Evolutionary conservation across 2,797 vertebrate species (phyloP).

Genomic region (Acipenser ruthenus): DNA sequence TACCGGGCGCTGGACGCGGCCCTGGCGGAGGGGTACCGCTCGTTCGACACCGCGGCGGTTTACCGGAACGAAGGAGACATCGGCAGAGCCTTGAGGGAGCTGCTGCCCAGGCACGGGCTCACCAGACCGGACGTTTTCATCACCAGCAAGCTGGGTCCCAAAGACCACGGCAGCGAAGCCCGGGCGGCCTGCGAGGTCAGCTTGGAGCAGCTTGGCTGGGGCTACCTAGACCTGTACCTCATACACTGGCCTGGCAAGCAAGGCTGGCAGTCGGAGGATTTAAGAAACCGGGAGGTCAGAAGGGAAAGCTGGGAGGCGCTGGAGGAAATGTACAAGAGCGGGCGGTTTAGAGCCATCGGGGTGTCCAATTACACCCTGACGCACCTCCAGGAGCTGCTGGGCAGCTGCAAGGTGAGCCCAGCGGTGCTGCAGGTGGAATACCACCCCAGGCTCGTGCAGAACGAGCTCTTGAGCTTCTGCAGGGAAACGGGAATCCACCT

Average conservation of each 20-base stretch:
- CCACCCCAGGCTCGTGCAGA: conserved; percentile 61
- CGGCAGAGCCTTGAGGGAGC: conserved; percentile 50
- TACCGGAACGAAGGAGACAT: conserved; percentile 64
- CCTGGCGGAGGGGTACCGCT: conserved; percentile 57
- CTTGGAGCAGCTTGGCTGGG: conserved; percentile 53
- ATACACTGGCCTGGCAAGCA: conserved; percentile 76
- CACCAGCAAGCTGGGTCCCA: conserved; percentile 64
- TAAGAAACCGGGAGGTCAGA: conserved; percentile 52
- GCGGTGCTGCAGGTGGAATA: conserved; percentile 70
- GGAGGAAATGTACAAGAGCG: conserved; percentile 56
- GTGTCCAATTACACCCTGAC: conserved; percentile 69
- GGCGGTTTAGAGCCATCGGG: conserved; percentile 62
- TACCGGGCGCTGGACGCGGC: conserved; percentile 54
- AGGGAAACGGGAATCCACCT: conserved; percentile 56
- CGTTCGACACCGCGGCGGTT: conserved; percentile 71
- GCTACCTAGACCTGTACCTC: conserved; percentile 73
- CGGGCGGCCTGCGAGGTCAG: conserved; percentile 53
- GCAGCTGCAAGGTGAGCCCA: conserved; percentile 51
- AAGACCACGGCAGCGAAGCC: conserved; percentile 56
- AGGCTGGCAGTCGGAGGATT: conserved; percentile 49
- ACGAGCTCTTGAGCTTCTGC: conserved; percentile 55
- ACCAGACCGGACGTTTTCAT: conserved; percentile 61
- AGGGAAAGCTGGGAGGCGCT: conserved; percentile 58
- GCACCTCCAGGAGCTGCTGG: conserved; percentile 59
- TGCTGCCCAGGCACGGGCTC: conserved; percentile 60